phyloP scores from a whole-genome alignment of 2,888 invertebrate genomes.

The Meiosimyza platycephala region DNA sequence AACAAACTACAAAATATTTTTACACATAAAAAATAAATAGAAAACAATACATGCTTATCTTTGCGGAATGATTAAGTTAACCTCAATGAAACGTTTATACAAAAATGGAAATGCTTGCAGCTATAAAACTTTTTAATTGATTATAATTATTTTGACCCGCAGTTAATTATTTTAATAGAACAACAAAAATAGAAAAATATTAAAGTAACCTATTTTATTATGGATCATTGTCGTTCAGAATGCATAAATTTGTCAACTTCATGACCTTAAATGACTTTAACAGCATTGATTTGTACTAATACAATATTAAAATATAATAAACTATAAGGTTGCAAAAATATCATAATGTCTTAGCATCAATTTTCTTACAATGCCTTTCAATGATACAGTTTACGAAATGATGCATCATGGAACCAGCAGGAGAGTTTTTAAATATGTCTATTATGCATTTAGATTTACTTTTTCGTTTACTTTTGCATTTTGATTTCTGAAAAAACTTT shows the following conservation, averaged over 20 bases:
- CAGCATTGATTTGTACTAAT: no score
- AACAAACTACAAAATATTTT: not conserved
- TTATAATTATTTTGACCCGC: no score
- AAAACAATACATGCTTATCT: not conserved
- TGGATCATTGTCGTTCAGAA: no score
- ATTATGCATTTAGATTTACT: conserved; percentile 32
- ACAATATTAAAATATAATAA: no score
- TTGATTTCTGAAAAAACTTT: conserved; percentile 16
- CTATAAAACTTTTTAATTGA: no score
- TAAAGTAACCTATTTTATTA: no score
- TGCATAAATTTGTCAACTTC: no score
- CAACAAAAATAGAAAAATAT: no score
- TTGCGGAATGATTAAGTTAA: conserved; percentile 48
- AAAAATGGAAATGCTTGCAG: no score
- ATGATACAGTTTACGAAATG: conserved; percentile 47
- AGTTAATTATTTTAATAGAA: no score
- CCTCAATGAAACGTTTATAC: no score
- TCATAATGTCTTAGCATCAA: conserved; percentile 47
- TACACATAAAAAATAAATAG: not conserved
- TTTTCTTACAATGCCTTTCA: conserved; percentile 48
- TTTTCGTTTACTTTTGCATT: conserved; percentile 21
- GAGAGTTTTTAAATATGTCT: conserved; percentile 32
- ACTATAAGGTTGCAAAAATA: conserved; percentile 22
- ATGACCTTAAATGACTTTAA: no score
- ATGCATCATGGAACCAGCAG: conserved; percentile 47